These are phyloP conservation scores for Dione juno DNA, from an alignment of 2,888 invertebrate genomes.

Conservation along the genomic window DNA sequence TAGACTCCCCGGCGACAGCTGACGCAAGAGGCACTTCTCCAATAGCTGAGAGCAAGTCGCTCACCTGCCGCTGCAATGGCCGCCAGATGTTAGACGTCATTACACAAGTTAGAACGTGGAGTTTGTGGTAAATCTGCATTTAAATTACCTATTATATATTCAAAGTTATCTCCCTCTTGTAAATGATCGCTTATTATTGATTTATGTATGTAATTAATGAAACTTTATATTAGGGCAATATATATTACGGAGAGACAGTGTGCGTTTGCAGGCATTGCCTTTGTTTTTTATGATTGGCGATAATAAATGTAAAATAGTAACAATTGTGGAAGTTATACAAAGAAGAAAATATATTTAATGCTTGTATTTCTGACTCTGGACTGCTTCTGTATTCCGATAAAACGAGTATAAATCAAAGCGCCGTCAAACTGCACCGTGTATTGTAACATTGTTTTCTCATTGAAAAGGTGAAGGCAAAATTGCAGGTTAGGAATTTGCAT, in stretches of 20 bases:
- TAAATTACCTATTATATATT: not conserved
- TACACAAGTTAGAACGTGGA: slow-evolving; percentile 1
- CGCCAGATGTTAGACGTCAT: slow-evolving; percentile 22
- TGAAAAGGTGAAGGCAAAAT: slow-evolving; percentile 33
- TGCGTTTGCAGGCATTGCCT: too few species aligned
- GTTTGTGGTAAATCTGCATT: slow-evolving; percentile 7
- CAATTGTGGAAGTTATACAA: too few species aligned
- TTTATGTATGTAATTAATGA: not conserved
- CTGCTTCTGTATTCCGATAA: not conserved
- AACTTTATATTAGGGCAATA: not conserved
- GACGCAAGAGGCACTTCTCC: slow-evolving; percentile 55
- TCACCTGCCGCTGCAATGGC: slow-evolving; percentile 28
- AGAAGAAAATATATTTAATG: too few species aligned
- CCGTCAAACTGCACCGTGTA: slow-evolving; percentile 15
- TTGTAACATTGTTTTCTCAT: slow-evolving; percentile 28
- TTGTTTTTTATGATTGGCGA: too few species aligned
- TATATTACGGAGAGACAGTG: too few species aligned
- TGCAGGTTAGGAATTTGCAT: slow-evolving; percentile 34
- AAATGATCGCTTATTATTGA: not conserved
- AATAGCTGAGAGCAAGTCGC: slow-evolving; percentile 49
- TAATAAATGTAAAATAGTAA: not conserved
- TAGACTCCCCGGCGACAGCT: slow-evolving; percentile 49
- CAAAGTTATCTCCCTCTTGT: not conserved
- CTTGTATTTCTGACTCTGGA: not conserved
- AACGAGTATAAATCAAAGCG: slow-evolving; percentile 15